These are phyloP conservation scores for Tenthredo notha DNA, from an alignment of 2,888 invertebrate genomes.

Conservation along the genomic window DNA sequence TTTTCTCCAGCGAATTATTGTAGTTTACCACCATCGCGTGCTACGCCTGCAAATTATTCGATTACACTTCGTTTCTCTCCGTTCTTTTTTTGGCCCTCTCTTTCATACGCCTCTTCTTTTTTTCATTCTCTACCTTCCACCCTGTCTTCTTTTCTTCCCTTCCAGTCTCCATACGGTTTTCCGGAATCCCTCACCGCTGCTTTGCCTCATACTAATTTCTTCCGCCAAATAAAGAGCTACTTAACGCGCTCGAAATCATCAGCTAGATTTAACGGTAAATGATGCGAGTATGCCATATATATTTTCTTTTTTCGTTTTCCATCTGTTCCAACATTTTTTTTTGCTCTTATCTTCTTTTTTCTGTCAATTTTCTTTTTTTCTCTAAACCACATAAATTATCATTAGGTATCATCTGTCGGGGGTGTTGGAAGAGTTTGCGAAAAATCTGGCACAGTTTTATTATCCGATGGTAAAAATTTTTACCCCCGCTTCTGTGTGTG, in stretches of 20 bases:
- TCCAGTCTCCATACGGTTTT: conserved; percentile 55
- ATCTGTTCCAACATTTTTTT: background rate
- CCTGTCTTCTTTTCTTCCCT: conserved; percentile 18
- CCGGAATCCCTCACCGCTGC: conserved; percentile 61
- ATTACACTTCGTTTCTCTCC: conserved; percentile 57
- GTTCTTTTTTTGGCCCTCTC: conserved; percentile 35
- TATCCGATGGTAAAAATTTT: background rate
- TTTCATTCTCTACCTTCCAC: conserved; percentile 54
- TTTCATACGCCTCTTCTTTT: background rate
- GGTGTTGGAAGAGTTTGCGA: background rate
- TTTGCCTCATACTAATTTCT: conserved; percentile 57
- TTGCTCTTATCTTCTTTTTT: background rate
- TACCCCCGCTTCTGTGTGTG: background rate
- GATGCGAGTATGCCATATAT: background rate
- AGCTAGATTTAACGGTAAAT: conserved; percentile 32
- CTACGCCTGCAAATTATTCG: conserved; percentile 62
- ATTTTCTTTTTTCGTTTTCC: background rate
- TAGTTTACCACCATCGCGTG: conserved; percentile 62
- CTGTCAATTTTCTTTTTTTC: background rate
- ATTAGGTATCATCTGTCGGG: background rate
- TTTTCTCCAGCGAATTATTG: conserved; percentile 62
- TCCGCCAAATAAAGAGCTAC: conserved; percentile 56
- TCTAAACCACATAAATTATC: background rate
- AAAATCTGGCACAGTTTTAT: conserved; percentile 40
- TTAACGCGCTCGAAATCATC: conserved; percentile 54